Evolutionary conservation across 2,113 vertebrate genomes (phyloP).

Genomic region (Enhydra lutris): DNA sequence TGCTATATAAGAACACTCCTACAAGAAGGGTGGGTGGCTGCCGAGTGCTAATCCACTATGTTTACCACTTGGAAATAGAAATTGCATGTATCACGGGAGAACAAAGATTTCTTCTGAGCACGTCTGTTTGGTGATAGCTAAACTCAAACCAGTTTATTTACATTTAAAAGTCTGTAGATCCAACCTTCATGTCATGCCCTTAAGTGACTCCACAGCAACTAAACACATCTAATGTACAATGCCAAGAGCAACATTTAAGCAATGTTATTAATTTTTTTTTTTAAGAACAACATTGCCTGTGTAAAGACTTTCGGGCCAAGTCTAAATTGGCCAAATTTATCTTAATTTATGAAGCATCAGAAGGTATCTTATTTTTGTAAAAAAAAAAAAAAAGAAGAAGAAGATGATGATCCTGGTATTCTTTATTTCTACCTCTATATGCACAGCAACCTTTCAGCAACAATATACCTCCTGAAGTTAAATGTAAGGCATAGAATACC

Average conservation of each 20-base stretch:
- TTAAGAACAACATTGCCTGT: not conserved
- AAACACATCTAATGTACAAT: not conserved
- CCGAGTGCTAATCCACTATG: not conserved
- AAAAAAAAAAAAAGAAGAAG: not conserved
- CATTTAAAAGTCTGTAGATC: not conserved
- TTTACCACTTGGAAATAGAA: not conserved
- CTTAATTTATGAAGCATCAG: not conserved
- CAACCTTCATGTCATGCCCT: not conserved
- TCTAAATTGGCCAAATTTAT: not conserved
- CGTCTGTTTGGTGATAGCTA: not conserved
- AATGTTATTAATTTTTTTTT: no score
- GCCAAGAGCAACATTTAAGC: not conserved
- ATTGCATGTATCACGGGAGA: not conserved
- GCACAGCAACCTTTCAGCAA: not conserved
- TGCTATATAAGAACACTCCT: not conserved
- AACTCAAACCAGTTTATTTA: not conserved
- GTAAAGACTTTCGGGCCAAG: not conserved
- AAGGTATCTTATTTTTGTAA: not conserved
- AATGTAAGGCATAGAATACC: not conserved
- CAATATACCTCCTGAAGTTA: not conserved
- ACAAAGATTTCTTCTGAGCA: not conserved
- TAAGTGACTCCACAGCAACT: not conserved
- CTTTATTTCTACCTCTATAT: not conserved
- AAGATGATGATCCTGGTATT: not conserved
- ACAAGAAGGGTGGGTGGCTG: not conserved